A percentile compares a stretch with the other conserved stretches of the same genome.
Conservation (phyloP, 2,888 invertebrate species). For the Drosophila fungiperda region DNA sequence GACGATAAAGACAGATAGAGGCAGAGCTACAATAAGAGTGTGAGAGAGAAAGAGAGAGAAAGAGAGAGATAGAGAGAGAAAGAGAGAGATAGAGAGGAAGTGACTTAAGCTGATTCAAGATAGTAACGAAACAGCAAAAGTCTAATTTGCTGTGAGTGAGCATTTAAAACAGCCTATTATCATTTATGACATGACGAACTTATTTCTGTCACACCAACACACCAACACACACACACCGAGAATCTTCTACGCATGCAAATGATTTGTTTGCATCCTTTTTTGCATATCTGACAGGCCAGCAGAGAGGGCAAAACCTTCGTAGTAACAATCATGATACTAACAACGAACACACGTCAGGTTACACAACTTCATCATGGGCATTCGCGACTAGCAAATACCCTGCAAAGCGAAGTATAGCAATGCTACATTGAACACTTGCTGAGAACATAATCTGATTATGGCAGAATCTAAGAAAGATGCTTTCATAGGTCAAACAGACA, state of each 20-base stretch:
- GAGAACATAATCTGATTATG: neutral
- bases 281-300: constrained; percentile 40
- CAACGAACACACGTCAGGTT: constrained; percentile 2
- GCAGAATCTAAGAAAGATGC: neutral
- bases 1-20: neutral
- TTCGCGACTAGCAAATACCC: constrained; percentile 15
- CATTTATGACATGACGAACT: constrained; percentile 72
- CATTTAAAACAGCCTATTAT: constrained; percentile 59
- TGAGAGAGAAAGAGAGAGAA: neutral
- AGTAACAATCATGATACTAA: constrained; percentile 46
- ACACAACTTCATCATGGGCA: neutral
- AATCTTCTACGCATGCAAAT: constrained; percentile 44
- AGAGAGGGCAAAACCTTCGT: constrained; percentile 51
- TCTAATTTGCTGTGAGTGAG: constrained; percentile 60
- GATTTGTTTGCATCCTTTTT: constrained; percentile 29
- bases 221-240: constrained; percentile 6
- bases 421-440: neutral
- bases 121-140: constrained; percentile 41
- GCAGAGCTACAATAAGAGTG: no score
- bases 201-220: constrained; percentile 41
- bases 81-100: neutral
- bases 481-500: neutral
- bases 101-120: constrained; percentile 13
- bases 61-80: neutral
- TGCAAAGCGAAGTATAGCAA: neutral